Base-by-base conservation (phyloP, 2,888 invertebrate genomes). In the Dolichopus griseipennis region DNA sequence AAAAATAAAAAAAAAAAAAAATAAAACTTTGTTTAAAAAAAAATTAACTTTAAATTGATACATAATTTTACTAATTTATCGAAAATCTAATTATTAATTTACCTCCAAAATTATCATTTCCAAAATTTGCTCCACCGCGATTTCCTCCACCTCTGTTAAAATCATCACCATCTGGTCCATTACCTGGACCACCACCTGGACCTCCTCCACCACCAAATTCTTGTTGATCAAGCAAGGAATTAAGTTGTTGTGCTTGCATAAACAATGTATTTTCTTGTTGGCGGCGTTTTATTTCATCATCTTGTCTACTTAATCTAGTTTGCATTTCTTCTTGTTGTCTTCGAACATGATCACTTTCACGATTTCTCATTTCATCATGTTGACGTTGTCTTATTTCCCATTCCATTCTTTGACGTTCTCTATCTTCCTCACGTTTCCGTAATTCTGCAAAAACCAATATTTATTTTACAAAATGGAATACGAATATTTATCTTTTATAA, bases 181-280 rank as follows among this genome's bases (percentile, higher is more conserved):
- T 62, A 10, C 22, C 22, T 21, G 18, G 18, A 33, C 67, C 73
- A 20, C 71, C 73, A 7, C 74, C 74, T 61, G 75, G 74, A 22
- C 72, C 73, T 63, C 71, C 73, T 43, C 77, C 70, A 33, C 74
- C 74, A 27, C 76, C 74, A 75, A 87, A 86, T 75, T 90, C 90
- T 78, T 89, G 88, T 73, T 89, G 88, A 75, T 90, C 90, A 69
- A 91, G 79, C 82, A 90, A 83, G 1, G 87, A 85, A 75, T 85
- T 86, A 62, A 87, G 76, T 69, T 87, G 84, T 75, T 87, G 87
- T 1, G 86, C 87, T 84, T 93, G 93, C 85, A 92, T 91, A 74
- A 93, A 93, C 70, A 93, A 83, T 73, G 88, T 91, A 81, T 93
- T 93, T 82, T 94, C 93, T 80, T 93, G 91, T 78, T 93, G 93